These are phyloP conservation scores for Steinernema khuongi DNA, from an alignment of 1,140 invertebrate species.

Conservation along the genomic window DNA sequence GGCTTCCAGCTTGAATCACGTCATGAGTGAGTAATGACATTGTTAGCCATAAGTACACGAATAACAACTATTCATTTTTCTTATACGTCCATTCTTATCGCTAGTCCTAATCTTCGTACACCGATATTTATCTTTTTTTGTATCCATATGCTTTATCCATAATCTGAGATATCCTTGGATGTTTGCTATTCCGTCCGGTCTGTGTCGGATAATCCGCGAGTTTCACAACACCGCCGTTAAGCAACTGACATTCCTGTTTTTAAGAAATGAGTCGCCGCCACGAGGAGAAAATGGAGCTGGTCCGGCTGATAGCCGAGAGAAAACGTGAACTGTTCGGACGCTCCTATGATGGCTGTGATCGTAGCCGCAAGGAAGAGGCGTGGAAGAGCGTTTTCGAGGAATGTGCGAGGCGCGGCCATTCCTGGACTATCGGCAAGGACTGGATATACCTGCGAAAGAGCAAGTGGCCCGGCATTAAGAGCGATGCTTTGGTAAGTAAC, in stretches of 20 bases:
- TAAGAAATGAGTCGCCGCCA: conserved; percentile 4
- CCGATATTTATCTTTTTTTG: too few relatives aligned
- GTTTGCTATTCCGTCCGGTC: too few relatives aligned
- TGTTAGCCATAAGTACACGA: too few relatives aligned
- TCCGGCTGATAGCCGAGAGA: background rate
- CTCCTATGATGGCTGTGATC: background rate
- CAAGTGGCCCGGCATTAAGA: conserved; percentile 6
- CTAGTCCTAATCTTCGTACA: too few relatives aligned
- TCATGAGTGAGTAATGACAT: too few relatives aligned
- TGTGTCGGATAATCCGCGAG: too few relatives aligned
- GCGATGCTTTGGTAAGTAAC: background rate
- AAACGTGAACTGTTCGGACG: conserved; percentile 9
- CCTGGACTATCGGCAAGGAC: background rate
- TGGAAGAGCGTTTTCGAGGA: background rate
- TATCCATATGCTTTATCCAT: too few relatives aligned
- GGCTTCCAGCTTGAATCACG: too few relatives aligned
- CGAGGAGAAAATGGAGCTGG: conserved; percentile 12
- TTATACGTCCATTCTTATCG: too few relatives aligned
- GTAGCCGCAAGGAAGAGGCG: background rate
- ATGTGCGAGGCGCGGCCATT: background rate
- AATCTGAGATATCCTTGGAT: too few relatives aligned
- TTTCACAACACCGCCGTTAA: too few relatives aligned
- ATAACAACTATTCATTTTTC: too few relatives aligned
- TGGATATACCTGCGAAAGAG: conserved; percentile 9
- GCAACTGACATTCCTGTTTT: background rate